Percentiles rank a stretch among this genome's conserved stretches.
Evolutionary conservation across 1,140 invertebrate genomes (phyloP).

Genomic region (Laodelphax striatellus): DNA sequence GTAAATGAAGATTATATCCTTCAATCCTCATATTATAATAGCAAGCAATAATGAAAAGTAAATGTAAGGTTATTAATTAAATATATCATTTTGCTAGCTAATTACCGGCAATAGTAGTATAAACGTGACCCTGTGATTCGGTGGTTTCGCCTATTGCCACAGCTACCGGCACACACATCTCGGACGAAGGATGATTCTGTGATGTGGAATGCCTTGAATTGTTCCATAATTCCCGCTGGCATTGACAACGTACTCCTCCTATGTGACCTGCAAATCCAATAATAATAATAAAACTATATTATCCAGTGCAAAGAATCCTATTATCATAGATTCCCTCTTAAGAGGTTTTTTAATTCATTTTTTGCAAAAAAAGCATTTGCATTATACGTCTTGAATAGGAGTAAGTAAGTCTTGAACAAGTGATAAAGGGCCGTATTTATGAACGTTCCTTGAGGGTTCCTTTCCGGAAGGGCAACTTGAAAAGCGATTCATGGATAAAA

Average conservation of each 20-base stretch:
- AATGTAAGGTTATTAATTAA: not conserved
- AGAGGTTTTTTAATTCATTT: no score
- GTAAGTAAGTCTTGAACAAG: no score
- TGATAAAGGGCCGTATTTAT: no score
- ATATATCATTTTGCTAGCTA: not conserved
- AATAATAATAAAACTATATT: not conserved
- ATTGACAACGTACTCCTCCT: conserved; percentile 17
- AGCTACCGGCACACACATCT: conserved; percentile 19
- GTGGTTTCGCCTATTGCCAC: conserved; percentile 21
- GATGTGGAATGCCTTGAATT: conserved; percentile 18
- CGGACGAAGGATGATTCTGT: conserved; percentile 11
- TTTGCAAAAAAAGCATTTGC: no score
- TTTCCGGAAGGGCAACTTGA: no score
- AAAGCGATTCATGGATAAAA: no score
- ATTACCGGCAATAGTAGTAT: conserved; percentile 24
- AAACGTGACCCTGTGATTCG: conserved; percentile 23
- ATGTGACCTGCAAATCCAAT: conserved; percentile 7
- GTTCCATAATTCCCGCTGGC: conserved; percentile 21
- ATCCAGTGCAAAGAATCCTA: no score
- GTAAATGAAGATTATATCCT: no score
- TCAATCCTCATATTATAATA: no score
- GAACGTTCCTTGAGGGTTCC: no score
- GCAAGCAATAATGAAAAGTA: not conserved
- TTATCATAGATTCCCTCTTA: no score
- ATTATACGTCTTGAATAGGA: no score